phyloP scores from a whole-genome alignment of 2,113 vertebrate genomes.

The Coptodon bakossiorum region DNA sequence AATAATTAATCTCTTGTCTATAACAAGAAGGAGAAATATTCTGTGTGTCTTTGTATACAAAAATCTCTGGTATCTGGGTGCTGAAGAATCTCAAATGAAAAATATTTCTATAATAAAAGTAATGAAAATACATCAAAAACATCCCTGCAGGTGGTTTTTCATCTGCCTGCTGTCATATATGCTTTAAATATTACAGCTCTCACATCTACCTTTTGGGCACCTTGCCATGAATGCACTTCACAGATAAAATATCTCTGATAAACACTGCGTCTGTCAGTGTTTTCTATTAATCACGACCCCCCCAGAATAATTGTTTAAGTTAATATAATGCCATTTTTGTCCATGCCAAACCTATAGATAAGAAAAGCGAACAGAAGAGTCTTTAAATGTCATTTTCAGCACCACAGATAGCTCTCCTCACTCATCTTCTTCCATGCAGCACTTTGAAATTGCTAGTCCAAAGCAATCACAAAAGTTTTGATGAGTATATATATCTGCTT shows the following conservation, averaged over 20 bases:
- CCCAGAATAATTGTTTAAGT: background rate
- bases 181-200: background rate
- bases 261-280: background rate
- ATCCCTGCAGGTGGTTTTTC: background rate
- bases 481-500: constrained; percentile 31
- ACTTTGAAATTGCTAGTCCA: constrained; percentile 14
- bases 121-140: background rate
- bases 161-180: background rate
- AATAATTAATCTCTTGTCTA: background rate
- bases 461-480: constrained; percentile 47
- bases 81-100: background rate
- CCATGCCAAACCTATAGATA: background rate
- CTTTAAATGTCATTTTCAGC: constrained; percentile 21
- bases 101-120: background rate
- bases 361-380: background rate
- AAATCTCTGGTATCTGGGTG: background rate
- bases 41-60: background rate
- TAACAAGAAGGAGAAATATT: background rate
- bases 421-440: background rate
- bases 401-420: constrained; percentile 16
- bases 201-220: background rate
- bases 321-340: background rate
- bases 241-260: background rate
- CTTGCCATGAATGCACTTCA: background rate
- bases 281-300: background rate